Conservation (phyloP, 2,888 invertebrate species). For the Odontocolon sp. region DNA sequence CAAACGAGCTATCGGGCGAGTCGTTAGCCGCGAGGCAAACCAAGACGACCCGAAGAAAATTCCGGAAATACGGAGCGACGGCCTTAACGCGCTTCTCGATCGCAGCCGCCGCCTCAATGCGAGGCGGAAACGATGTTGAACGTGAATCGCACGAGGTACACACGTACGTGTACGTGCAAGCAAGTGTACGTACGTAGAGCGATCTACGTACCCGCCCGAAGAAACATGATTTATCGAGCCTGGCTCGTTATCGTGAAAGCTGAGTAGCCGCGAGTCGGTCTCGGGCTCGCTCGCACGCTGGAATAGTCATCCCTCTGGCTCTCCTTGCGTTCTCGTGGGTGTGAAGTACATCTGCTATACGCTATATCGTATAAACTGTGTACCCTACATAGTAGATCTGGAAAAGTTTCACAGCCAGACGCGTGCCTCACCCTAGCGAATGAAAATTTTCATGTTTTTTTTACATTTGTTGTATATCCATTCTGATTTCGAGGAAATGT, state of each 20-base stretch:
- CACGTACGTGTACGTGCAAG: conserved; percentile 12
- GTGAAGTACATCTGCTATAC: conserved; percentile 21
- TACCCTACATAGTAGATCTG: too few species aligned
- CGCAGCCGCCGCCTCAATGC: conserved; percentile 25
- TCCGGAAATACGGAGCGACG: conserved; percentile 59
- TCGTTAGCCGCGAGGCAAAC: conserved; percentile 39
- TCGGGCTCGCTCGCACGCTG: neutral
- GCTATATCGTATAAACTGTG: neutral
- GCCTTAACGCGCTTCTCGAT: conserved; percentile 16
- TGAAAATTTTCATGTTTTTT: too few species aligned
- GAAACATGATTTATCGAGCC: conserved; percentile 76
- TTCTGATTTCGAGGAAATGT: too few species aligned
- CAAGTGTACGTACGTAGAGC: conserved; percentile 32
- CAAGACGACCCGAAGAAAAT: conserved; percentile 56
- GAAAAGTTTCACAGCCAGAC: too few species aligned
- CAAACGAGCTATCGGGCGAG: conserved; percentile 18
- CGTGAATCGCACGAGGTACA: conserved; percentile 11
- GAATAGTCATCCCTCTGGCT: conserved; percentile 50
- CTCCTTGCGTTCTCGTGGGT: conserved; percentile 48
- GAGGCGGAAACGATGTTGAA: conserved; percentile 37
- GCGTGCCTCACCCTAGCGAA: too few species aligned
- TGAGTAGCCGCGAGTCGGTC: conserved; percentile 59
- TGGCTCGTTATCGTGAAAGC: conserved; percentile 78
- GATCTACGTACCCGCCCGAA: conserved; percentile 46
- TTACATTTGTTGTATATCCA: too few species aligned